Base-by-base conservation (phyloP, 2,888 invertebrate genomes). In the Rhingia campestris region DNA sequence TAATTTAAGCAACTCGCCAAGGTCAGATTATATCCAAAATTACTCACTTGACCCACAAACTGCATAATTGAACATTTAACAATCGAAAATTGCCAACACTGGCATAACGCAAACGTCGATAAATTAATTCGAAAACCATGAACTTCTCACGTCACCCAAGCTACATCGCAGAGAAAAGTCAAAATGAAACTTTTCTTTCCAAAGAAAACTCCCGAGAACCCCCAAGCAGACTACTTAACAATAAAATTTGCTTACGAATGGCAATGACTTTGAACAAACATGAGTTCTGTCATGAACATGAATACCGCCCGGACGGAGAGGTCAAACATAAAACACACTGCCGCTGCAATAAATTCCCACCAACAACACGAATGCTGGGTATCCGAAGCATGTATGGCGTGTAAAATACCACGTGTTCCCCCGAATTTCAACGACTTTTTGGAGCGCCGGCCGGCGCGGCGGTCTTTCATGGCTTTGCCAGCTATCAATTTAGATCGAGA, bases 261-360 rank as follows among this genome's bases (percentile, higher is more conserved):
- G 54, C 81, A 77, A 81, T 77, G 77, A 81, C 77, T 77, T 77
- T 67, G 77, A 73, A 79, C 51, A 69, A 82, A 73, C 77, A 73
- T 63, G 67, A 77, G 77, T 81, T 59, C 35, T 73, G 79, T 80
- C 74, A 80, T 67, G 43, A 81, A 72, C 76, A 76, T 64, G 63
- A 47, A 54, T 45, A 54, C 2, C 12, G 41, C n/a, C 22, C n/a
- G 5, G 9, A 4, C 22, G 0, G 12, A 67, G 56, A 67, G 76
- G 72, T 77, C 76, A 76, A 72, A 73, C 67, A 74, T 73, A 54
- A 80, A 74, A 72, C 61, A 72, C 45, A 61, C 61, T 45, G 67
- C 47, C 69, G 58, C 75, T 58, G 75, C 39, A 66, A 61, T 73
- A 61, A 80, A 80, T 72, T 66, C 35, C 39, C 37, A 14, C 12